phyloP scores from a whole-genome alignment of 2,113 vertebrate genomes.

The Ornithorhynchus anatinus region DNA sequence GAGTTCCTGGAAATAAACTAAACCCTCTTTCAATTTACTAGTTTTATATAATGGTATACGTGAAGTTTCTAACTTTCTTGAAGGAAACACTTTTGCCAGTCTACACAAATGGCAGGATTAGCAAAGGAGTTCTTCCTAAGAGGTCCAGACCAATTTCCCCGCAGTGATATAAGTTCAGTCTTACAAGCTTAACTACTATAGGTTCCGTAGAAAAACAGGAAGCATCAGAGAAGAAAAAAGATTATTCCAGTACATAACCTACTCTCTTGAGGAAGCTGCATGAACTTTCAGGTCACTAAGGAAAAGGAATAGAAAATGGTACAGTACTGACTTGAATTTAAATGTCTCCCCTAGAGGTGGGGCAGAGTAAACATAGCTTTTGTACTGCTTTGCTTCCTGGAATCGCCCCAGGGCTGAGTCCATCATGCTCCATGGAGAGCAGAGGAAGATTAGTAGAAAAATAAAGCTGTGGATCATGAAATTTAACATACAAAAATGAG shows the following conservation, averaged over 20 bases:
- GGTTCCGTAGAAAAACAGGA: slow-evolving; percentile 54
- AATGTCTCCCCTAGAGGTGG: too few species aligned
- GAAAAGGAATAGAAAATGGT: too few species aligned
- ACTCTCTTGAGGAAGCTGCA: slow-evolving; percentile 22
- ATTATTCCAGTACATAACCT: slow-evolving; percentile 21
- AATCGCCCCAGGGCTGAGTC: too few species aligned
- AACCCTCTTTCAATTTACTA: slow-evolving; percentile 67
- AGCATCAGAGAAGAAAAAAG: slow-evolving; percentile 33
- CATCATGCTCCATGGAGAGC: too few species aligned
- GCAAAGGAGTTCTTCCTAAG: slow-evolving; percentile 50
- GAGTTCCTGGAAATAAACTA: slow-evolving; percentile 67
- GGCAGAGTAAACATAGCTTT: background rate
- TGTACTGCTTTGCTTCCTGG: too few species aligned
- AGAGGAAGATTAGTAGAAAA: too few species aligned
- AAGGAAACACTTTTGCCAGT: slow-evolving; percentile 56
- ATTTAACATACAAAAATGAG: too few species aligned
- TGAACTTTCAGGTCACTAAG: slow-evolving; percentile 18
- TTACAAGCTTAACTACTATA: slow-evolving; percentile 48
- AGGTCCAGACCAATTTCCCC: slow-evolving; percentile 44
- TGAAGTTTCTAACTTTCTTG: slow-evolving; percentile 63
- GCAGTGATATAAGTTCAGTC: slow-evolving; percentile 53
- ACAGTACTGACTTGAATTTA: too few species aligned
- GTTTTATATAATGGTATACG: slow-evolving; percentile 57
- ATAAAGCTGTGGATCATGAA: too few species aligned
- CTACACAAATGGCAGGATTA: slow-evolving; percentile 46